Evolutionary conservation across 2,113 vertebrate species (phyloP), one percentile per base, ranked within the genome.

Genomic region (Oryzias melastigma): DNA sequence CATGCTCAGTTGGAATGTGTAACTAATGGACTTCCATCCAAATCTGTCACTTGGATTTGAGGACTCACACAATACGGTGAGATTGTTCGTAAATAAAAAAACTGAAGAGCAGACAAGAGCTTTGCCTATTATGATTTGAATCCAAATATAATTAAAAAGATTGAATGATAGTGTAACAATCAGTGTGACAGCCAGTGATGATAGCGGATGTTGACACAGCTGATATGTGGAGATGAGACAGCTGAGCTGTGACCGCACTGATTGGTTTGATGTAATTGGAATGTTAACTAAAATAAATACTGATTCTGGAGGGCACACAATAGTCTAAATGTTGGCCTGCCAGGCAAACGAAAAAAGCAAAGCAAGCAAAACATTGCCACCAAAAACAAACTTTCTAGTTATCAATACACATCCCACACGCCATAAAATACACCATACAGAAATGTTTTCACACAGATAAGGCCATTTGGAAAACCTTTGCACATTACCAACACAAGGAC

Each of bases 231-330:
- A 41, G 71, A 84, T 78, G 85, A 82, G 80, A 84, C 53, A 72
- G 78, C 75, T 75, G 80, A 81, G 81, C 81, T 88, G 86, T 85
- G 86, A 85, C 84, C 84, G 80, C 76, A 78, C 65, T 84, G 84
- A 88, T 87, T 87, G 85, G 85, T 75, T 81, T 63, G 64, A 83
- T 78, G 80, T 85, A 85, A 85, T 84, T 89, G 75, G 81, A 84
- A 85, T 79, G 84, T 77, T 85, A 83, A 84, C 80, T 77, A 85
- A 87, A 87, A 88, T 85, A 87, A 85, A 83, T 76, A 81, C 46
- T 18, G 40, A 59, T 83, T 83, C 77, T 82, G 61, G 73, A 75
- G 81, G 79, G 73, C 77, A 61, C 61, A 68, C 71, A 82, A 80
- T 76, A 82, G 75, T 85, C 62, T 73, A 77, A 85, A 82, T 14